Evolutionary conservation across 2,113 vertebrate genomes (phyloP).

Genomic region (Triplophysa rosa): DNA sequence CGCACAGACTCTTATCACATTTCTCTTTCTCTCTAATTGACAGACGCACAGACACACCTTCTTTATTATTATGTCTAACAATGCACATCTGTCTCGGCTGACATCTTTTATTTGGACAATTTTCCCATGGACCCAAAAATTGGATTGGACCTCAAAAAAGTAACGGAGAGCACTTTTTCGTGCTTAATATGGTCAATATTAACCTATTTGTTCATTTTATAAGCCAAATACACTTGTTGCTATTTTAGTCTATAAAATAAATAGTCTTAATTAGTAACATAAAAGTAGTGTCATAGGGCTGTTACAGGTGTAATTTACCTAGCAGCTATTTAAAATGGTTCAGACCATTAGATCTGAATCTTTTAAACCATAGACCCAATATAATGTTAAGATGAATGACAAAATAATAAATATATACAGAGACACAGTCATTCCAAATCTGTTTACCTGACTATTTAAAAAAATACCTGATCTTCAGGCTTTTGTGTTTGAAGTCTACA

Average conservation of each 20-base stretch:
- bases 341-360: background rate
- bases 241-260: too few species aligned
- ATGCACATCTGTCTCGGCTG: background rate
- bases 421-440: background rate
- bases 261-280: background rate
- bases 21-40: background rate
- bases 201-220: background rate
- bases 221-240: too few species aligned
- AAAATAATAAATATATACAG: background rate
- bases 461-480: background rate
- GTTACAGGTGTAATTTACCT: background rate
- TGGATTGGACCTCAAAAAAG: too few species aligned
- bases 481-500: background rate
- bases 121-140: background rate
- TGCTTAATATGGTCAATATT: background rate
- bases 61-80: background rate
- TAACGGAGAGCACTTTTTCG: too few species aligned
- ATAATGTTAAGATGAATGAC: background rate
- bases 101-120: background rate
- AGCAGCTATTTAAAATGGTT: background rate
- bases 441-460: background rate
- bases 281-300: background rate
- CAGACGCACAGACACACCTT: background rate
- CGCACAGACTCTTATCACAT: slow-evolving; percentile 1
- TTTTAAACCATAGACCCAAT: too few species aligned